These are phyloP conservation scores for Acromyrmex charruanus DNA, from an alignment of 1,140 invertebrate species.

Conservation along the genomic window DNA sequence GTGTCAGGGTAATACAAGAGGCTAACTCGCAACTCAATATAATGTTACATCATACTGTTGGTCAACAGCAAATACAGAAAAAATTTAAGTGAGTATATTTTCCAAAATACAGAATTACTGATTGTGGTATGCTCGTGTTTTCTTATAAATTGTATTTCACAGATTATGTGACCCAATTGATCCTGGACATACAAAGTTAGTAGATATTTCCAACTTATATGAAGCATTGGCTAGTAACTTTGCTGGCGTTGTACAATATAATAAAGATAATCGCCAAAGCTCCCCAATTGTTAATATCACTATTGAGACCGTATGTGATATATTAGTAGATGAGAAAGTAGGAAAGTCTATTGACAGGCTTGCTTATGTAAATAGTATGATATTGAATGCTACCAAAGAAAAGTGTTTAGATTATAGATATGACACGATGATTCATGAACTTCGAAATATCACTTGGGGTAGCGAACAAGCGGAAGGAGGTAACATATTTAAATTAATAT, in stretches of 20 bases:
- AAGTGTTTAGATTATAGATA: conserved; percentile 95
- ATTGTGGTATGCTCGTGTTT: not conserved
- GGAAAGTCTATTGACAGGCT: conserved; percentile 90
- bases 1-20: conserved; percentile 88
- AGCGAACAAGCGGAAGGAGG: conserved; percentile 88
- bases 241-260: conserved; percentile 96
- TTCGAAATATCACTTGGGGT: conserved; percentile 91
- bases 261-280: conserved; percentile 95
- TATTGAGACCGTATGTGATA: conserved; percentile 92
- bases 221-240: conserved; percentile 94
- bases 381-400: conserved; percentile 90
- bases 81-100: conserved; percentile 89
- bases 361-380: conserved; percentile 91
- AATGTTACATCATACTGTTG: conserved; percentile 88
- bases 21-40: conserved; percentile 90
- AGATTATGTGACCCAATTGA: conserved; percentile 93
- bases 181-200: conserved; percentile 85
- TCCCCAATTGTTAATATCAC: conserved; percentile 90
- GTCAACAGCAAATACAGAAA: conserved; percentile 89
- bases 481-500: conserved; percentile 76
- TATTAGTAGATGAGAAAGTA: conserved; percentile 90
- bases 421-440: conserved; percentile 91
- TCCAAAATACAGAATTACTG: not conserved
- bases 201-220: conserved; percentile 94
- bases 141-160: conserved; percentile 68